Evolutionary conservation across 2,113 vertebrate species (phyloP), one percentile per base, ranked within the genome.

Genomic region (Diadophis punctatus): DNA sequence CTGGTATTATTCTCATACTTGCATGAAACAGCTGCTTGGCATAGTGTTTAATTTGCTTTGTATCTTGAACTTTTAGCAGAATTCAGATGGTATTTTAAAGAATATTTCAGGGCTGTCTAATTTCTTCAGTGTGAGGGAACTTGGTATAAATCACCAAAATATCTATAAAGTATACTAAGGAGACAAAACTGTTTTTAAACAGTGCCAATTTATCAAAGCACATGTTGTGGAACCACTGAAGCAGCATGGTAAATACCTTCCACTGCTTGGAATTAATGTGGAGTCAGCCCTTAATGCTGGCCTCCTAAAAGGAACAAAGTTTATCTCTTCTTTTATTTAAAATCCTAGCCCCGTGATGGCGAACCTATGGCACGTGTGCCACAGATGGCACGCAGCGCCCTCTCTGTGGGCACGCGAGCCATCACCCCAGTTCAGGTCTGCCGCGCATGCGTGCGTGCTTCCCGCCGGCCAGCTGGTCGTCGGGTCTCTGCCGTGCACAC

Each of bases 111-210:
- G 58, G 43, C 46, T 87, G 30, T 43, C 56, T 87, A 34, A 48
- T 34, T 88, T 56, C 68, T 89, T 27, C 52, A 23, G 1, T 89
- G 63, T 55, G 87, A 80, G 89, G 68, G 43, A 88, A 92, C 30
- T 53, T 27, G 23, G 20, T 58, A 92, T 92, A 92, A 92, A 92
- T 58, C 91, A 92, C 27, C 30, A 89, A 68, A 56, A 9, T 22
- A 39, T 27, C 68, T 51, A 58, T 85, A 51, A 49, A 60, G 25
- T 90, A 89, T 39, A 92, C 87, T 51, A 23, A 49, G 25, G 87
- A 51, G 43, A 34, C 39, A 89, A 84, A 84, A 22, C 39, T 60
- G 39, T 8, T 90, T 58, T 85, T 85, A 58, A 84, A 86, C 43
- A 6, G 18, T 12, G 49, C 43, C 20, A 39, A 56, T 60, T 92